Base-by-base conservation (phyloP, 2,888 invertebrate species). In the Metopia argyrocephala region DNA sequence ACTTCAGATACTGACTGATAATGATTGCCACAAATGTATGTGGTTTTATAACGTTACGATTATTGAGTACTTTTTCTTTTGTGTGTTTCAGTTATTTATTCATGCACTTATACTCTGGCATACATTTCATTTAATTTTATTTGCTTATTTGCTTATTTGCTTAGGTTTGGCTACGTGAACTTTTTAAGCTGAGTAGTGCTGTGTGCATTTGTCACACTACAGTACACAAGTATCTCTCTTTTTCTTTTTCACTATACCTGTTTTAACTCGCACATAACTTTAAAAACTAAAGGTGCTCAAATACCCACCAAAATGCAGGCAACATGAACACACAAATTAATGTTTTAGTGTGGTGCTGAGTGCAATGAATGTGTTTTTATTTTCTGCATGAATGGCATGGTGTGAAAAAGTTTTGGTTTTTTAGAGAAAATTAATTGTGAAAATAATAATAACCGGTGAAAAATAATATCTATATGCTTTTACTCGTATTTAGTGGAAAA, bases 11-110 rank as follows among this genome's bases (percentile, higher is more conserved):
- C 45, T 45, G 62, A 61, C 61, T 61, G 61, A 45, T 61, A 45
- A 1, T 61, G 38, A 38, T 38, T 62, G 21, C 27, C 18, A 56
- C 12, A n/a, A 56, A 69, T 62, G 73, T 74, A 15, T 79, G 54
- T 6, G 68, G 50, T 74, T 74, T 79, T 79, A 79, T 79, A 79
- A 38, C 38, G 59, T 59, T 54, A 46, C 28, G 15, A 28, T 69
- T 31, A 45, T 20, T 45, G 21, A 45, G 6, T 59, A 59, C 21
- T 59, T 31, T 38, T 59, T 20, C 21, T 38, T 15, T 9, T 38
- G 9, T 38, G 38, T 0, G 15, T 12, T 15, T 12, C 31, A 31
- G 12, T 57, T 38, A 61, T 23, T 59, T 23, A 61, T 21, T 23
- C 59, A 59, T 4, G 9, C 59, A 59, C 31, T 15, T 3, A 6